Evolutionary conservation across 2,888 invertebrate genomes (phyloP).

Genomic region (Chloroclysta siterata): DNA sequence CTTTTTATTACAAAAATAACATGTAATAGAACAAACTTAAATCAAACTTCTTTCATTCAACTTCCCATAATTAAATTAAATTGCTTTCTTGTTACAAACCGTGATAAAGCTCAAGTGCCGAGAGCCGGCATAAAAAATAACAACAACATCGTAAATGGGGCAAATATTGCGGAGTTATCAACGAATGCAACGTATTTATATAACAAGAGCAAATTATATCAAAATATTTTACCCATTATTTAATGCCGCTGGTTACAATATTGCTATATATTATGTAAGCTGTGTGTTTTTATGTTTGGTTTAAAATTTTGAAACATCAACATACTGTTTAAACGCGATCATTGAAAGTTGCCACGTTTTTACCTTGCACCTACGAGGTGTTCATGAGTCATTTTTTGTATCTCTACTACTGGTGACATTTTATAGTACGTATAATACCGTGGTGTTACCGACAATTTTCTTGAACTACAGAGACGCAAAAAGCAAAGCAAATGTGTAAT

Average conservation of each 20-base stretch:
- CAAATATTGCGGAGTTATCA: conserved; percentile 28
- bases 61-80: conserved; percentile 17
- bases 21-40: too few relatives aligned
- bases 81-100: conserved; percentile 19
- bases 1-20: too few relatives aligned
- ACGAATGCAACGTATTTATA: conserved; percentile 17
- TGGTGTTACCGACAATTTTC: background rate
- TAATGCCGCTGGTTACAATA: background rate
- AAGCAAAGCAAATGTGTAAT: background rate
- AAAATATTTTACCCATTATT: conserved; percentile 4
- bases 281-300: background rate
- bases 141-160: conserved; percentile 17
- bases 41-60: background rate
- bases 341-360: background rate
- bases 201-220: conserved; percentile 7
- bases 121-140: conserved; percentile 17
- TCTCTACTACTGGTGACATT: too few relatives aligned
- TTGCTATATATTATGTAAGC: background rate
- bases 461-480: background rate
- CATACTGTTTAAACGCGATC: background rate
- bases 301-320: background rate
- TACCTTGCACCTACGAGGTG: too few relatives aligned
- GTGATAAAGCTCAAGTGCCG: conserved; percentile 21
- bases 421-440: too few relatives aligned
- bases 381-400: too few relatives aligned